Conservation (phyloP, 2,797 vertebrate species). For the Alca torda region DNA sequence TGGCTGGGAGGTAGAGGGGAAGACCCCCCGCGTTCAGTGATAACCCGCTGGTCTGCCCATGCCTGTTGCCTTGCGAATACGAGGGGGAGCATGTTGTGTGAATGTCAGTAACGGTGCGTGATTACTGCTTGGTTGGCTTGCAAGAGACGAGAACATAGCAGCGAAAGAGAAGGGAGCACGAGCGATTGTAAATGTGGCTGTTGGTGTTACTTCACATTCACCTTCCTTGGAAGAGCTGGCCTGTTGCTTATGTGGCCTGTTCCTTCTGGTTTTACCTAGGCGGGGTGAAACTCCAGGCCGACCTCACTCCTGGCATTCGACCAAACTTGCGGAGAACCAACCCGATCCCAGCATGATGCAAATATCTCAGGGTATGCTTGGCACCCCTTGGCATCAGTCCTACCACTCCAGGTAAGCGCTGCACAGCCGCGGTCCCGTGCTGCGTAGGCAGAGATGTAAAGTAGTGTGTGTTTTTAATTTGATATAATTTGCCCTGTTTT, state of each 20-base stretch:
- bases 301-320: constrained; percentile 94
- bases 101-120: fast-evolving
- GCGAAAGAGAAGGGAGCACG: neutral
- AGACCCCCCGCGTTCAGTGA: neutral
- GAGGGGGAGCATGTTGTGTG: neutral
- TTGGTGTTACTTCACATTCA: neutral
- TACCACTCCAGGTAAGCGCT: constrained; percentile 88
- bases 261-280: constrained; percentile 72
- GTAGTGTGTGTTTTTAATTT: fast-evolving
- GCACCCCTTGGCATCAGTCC: constrained; percentile 87
- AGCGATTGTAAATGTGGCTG: neutral
- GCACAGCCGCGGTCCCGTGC: neutral
- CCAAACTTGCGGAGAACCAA: constrained; percentile 81
- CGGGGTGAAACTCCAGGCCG: constrained; percentile 82
- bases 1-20: neutral
- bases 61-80: neutral
- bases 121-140: neutral
- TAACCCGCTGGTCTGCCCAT: neutral
- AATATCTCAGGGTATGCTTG: constrained; percentile 85
- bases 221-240: neutral
- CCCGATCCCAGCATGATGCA: constrained; percentile 88
- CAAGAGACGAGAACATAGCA: neutral
- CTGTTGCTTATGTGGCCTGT: neutral
- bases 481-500: neutral
- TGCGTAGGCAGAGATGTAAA: neutral